Evolutionary conservation across 2,797 vertebrate species (phyloP), one percentile per base, ranked within the genome.

Genomic region (Siniperca obscura): DNA sequence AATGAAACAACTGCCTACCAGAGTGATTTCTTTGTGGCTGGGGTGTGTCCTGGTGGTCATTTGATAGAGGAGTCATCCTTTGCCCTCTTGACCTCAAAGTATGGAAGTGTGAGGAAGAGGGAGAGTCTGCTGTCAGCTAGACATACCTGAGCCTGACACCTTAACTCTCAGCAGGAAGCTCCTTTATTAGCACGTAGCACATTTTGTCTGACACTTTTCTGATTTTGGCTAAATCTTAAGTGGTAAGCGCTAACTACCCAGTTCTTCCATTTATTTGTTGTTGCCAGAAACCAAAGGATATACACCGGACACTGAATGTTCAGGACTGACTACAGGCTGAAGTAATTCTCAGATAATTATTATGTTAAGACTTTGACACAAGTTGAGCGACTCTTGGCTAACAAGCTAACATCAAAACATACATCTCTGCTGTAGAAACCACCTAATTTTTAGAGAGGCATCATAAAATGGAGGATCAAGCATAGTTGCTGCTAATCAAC

Each of bases 41-140:
- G 69, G 56, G 69, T 69, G 55, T 76, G 44, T 56, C 61, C 61
- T 87, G 77, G 64, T 77, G 74, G 84, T 85, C 84, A 85, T 80
- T 75, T 80, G 82, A 90, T 83, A 87, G 78, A 82, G 73, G 72
- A 69, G 76, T 83, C 93, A 93, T 88, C 87, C 90, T 89, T 83
- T 94, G 87, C 74, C 90, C 48, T 91, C 92, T 84, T 93, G 85
- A 93, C 86, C 88, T 69, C 53, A 34, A 22, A 68, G 48, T 66
- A 53, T 66, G 83, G 56, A 76, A 69, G 64, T 82, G 78, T 89
- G 76, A 79, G 84, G 50, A 75, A 60, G 67, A 85, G 80, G 61
- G 74, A 85, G 79, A 83, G 81, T 77, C 79, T 55, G 71, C 74
- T 78, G 74, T 91, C 90, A 85, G 81, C 50, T 72, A 82, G 50